A percentile compares a stretch with the other conserved stretches of the same genome.
Evolutionary conservation across 2,797 vertebrate species (phyloP).

Genomic region (Todus mexicanus): DNA sequence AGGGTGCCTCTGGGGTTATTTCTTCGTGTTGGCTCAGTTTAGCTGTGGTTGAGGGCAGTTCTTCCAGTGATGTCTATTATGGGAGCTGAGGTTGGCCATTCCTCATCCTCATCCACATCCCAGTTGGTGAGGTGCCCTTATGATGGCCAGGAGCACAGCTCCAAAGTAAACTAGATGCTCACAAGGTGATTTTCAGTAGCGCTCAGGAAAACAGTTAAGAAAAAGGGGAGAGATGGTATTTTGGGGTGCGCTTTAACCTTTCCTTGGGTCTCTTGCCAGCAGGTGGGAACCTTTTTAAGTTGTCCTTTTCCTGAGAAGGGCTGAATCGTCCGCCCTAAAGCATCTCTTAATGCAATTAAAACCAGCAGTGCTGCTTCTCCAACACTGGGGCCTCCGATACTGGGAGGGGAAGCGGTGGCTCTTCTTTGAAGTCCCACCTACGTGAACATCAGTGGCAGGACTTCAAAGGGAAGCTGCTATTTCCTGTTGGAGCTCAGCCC

Average conservation of each 20-base stretch:
- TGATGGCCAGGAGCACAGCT: neutral
- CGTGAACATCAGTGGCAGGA: conserved; percentile 66
- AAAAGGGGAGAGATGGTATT: neutral
- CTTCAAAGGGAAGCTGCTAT: conserved; percentile 65
- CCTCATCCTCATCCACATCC: neutral
- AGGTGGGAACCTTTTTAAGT: conserved; percentile 27
- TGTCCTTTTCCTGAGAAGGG: conserved; percentile 45
- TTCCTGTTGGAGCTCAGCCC: conserved; percentile 67
- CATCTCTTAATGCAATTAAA: conserved; percentile 63
- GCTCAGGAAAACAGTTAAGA: neutral
- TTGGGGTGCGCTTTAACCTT: neutral
- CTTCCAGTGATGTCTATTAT: neutral
- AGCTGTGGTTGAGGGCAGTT: neutral
- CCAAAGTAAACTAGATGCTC: neutral
- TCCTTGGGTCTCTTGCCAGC: conserved; percentile 30
- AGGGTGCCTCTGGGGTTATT: conserved; percentile 13
- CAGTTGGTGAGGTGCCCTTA: neutral
- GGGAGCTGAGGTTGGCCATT: neutral
- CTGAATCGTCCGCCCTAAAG: conserved; percentile 52
- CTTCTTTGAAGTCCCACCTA: conserved; percentile 72
- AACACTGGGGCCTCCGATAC: conserved; percentile 52
- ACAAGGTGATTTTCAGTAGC: neutral
- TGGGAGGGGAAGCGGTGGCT: conserved; percentile 63
- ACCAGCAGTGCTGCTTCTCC: conserved; percentile 61
- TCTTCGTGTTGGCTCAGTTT: neutral